Percentiles rank a stretch among this genome's conserved stretches.
phyloP scores from a whole-genome alignment of 1,140 invertebrate species.

The Plutomurus gul region DNA sequence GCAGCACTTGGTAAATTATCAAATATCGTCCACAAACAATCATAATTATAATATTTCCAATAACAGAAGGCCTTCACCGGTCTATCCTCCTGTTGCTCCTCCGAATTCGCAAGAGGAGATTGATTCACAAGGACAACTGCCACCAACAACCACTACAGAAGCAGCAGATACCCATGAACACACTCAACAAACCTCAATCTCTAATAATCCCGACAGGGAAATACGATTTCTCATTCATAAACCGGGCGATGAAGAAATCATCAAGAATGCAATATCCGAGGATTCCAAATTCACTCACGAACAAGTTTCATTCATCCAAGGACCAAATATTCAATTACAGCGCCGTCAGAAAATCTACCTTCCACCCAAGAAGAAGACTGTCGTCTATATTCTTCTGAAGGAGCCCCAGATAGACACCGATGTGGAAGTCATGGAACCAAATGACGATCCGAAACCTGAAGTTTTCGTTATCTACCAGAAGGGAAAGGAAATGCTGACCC shows the following conservation, averaged over 20 bases:
- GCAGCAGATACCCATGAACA: too few relatives aligned
- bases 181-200: neutral
- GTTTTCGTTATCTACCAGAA: slow-evolving; percentile 47
- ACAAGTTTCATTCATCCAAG: slow-evolving; percentile 37
- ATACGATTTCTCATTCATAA: slow-evolving; percentile 49
- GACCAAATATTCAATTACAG: slow-evolving; percentile 38
- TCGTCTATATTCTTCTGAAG: slow-evolving; percentile 48
- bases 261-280: slow-evolving; percentile 38
- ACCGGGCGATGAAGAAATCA: slow-evolving; percentile 37
- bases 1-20: neutral
- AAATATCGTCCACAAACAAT: too few relatives aligned
- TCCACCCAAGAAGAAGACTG: slow-evolving; percentile 45
- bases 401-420: slow-evolving; percentile 43
- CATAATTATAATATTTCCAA: neutral
- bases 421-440: slow-evolving; percentile 37
- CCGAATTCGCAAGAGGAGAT: too few relatives aligned
- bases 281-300: slow-evolving; percentile 22
- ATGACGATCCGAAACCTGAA: slow-evolving; percentile 45
- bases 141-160: too few relatives aligned
- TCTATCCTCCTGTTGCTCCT: neutral
- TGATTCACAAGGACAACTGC: too few relatives aligned
- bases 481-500: slow-evolving; percentile 8
- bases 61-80: neutral
- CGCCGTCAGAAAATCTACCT: slow-evolving; percentile 42
- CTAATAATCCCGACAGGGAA: neutral